Evolutionary conservation across 2,113 vertebrate species (phyloP).

Genomic region (Amazona guildingii): DNA sequence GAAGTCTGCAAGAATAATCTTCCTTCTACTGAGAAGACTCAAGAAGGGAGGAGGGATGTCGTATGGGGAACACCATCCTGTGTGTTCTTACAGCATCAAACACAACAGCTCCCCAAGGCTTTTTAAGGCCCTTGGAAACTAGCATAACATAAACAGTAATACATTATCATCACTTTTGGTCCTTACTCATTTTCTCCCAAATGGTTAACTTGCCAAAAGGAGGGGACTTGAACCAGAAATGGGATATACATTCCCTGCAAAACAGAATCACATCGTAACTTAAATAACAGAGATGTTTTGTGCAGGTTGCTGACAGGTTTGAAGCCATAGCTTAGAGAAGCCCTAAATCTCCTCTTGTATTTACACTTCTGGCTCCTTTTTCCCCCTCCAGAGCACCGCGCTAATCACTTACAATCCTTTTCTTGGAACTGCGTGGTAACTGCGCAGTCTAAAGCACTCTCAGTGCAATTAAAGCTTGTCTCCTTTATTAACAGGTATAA

Average conservation of each 20-base stretch:
- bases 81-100: constrained; percentile 42
- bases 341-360: background rate
- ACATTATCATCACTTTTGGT: background rate
- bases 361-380: constrained; percentile 25
- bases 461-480: background rate
- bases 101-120: background rate
- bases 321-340: constrained; percentile 21
- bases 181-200: background rate
- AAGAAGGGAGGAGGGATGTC: background rate
- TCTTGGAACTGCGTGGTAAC: background rate
- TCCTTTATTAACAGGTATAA: background rate
- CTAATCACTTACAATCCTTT: background rate
- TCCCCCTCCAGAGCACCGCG: background rate
- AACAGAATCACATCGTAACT: constrained; percentile 3
- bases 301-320: constrained; percentile 37
- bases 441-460: background rate
- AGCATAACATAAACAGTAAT: constrained; percentile 3
- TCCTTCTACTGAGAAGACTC: background rate
- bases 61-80: background rate
- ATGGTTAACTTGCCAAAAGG: background rate
- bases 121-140: constrained; percentile 25
- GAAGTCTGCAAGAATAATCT: constrained; percentile 53
- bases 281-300: background rate
- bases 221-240: background rate
- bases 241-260: background rate